phyloP scores from a whole-genome alignment of 2,113 vertebrate species.

The Marmota flaviventris region DNA sequence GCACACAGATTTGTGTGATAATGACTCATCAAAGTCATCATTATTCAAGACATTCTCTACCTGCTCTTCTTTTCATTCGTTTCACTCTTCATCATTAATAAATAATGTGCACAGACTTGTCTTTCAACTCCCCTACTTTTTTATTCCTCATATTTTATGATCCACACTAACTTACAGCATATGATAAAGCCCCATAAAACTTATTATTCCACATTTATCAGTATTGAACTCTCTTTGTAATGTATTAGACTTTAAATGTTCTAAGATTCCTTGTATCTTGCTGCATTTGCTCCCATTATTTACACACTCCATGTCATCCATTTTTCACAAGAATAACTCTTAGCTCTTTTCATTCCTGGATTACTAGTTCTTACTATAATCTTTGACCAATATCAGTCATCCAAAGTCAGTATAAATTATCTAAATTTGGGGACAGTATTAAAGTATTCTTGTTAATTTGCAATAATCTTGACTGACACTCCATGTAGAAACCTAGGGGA shows the following conservation, averaged over 20 bases:
- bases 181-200: slow-evolving; percentile 83
- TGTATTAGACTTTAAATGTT: slow-evolving; percentile 82
- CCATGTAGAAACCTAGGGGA: neutral
- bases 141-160: slow-evolving; percentile 86
- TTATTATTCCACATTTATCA: slow-evolving; percentile 84
- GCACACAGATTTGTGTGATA: slow-evolving; percentile 83
- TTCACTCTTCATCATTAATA: slow-evolving; percentile 86
- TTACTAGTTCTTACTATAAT: slow-evolving; percentile 78
- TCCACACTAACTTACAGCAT: slow-evolving; percentile 76
- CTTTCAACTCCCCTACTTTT: slow-evolving; percentile 81
- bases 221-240: slow-evolving; percentile 79
- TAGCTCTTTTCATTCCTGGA: slow-evolving; percentile 66
- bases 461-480: slow-evolving; percentile 41
- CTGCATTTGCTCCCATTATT: slow-evolving; percentile 82
- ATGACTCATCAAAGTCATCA: slow-evolving; percentile 87
- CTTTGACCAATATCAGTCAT: slow-evolving; percentile 55
- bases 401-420: slow-evolving; percentile 62
- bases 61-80: slow-evolving; percentile 82
- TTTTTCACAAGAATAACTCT: slow-evolving; percentile 71
- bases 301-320: slow-evolving; percentile 78
- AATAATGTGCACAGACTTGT: slow-evolving; percentile 84
- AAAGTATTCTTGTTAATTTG: slow-evolving; percentile 71
- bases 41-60: slow-evolving; percentile 85
- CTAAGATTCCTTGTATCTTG: slow-evolving; percentile 66
- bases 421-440: slow-evolving; percentile 62